Base-by-base conservation (phyloP, 2,113 vertebrate species). In the Vulpes ferrilata region DNA sequence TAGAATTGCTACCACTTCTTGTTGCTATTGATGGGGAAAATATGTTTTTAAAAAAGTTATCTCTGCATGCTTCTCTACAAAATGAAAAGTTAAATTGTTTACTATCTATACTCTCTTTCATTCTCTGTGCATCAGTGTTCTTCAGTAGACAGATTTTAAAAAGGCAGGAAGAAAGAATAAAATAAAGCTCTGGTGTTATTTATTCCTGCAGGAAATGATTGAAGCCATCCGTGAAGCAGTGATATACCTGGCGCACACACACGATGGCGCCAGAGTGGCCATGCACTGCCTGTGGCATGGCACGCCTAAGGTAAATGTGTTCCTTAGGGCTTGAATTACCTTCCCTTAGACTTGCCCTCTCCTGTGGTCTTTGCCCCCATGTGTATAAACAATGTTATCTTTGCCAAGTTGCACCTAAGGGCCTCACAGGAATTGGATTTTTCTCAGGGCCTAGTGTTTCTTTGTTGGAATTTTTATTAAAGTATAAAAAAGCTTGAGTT, bases 251-350 rank as follows among this genome's bases (percentile, higher is more conserved):
- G 99, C 99, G 0, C 99, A 99, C 97, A 99, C 99, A 1, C 99
- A 99, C 0, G 99, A 99, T 43, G 99, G 99, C 6, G 99, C 99
- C 13, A 98, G 99, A 94, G 99, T 99, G 62, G 99, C 99, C 0
- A 99, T 99, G 99, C 99, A 99, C 96, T 99, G 99, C 95, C 97
- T 99, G 69, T 99, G 99, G 99, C 99, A 99, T 15, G 99, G 99
- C 20, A 99, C 99, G 0, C 99, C 99, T 38, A 99, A 99, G 99
- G 99, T 99, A 94, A 35, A 69, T 22, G 55, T 67, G 38, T 4
- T 23, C 11, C 7, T 30, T 23, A 2, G 76, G 20, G n/a, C 57
- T 81, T 43, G 25, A 6, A 1, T 35, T 57, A 38, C 48, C 23
- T 53, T 38, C 30, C 15, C 22, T 74, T 17, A 13, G 64, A 12